phyloP scores from a whole-genome alignment of 2,113 vertebrate genomes.

The Sander vitreus region DNA sequence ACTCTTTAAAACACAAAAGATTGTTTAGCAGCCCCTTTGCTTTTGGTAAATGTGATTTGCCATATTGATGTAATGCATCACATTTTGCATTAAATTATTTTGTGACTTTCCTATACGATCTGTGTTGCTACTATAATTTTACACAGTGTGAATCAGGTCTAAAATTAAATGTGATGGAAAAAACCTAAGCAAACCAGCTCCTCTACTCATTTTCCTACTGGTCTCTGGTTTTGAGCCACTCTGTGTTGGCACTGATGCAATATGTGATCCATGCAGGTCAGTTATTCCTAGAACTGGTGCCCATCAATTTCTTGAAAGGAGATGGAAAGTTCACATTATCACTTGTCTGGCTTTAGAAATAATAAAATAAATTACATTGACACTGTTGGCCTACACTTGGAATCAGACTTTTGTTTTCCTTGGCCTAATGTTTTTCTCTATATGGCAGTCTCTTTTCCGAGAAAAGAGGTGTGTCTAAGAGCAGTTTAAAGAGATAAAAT shows the following conservation, averaged over 20 bases:
- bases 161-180: not conserved
- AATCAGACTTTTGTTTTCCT: slow-evolving; percentile 43
- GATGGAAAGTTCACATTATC: not conserved
- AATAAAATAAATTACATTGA: not conserved
- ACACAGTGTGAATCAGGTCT: not conserved
- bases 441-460: slow-evolving; percentile 20
- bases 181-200: not conserved
- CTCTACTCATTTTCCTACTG: slow-evolving; percentile 7
- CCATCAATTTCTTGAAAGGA: slow-evolving; percentile 4
- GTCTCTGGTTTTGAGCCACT: slow-evolving; percentile 9
- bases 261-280: slow-evolving; percentile 17
- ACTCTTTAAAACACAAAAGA: not conserved
- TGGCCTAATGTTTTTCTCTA: slow-evolving; percentile 51
- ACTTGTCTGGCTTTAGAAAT: not conserved
- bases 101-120: not conserved
- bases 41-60: not conserved
- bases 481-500: not conserved
- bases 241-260: slow-evolving; percentile 9
- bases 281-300: slow-evolving; percentile 56
- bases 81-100: not conserved
- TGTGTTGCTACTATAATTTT: not conserved
- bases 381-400: not conserved
- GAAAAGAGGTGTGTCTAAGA: not conserved
- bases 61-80: not conserved
- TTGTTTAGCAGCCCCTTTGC: not conserved